Evolutionary conservation across 1,140 invertebrate species (phyloP).

Genomic region (Pinna nobilis): DNA sequence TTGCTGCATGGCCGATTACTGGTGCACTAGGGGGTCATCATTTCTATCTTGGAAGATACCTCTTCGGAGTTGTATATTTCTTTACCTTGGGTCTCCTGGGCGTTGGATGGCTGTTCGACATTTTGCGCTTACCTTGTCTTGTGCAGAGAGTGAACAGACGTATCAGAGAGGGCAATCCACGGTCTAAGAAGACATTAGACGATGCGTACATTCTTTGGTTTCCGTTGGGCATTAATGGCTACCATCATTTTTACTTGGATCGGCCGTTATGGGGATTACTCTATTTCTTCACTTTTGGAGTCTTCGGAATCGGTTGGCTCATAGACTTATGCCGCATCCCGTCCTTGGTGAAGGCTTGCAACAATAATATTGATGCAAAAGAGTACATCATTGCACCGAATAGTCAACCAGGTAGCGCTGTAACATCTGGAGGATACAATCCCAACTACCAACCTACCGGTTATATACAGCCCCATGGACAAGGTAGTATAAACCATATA

Average conservation of each 20-base stretch:
- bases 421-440: too few species aligned
- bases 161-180: not conserved
- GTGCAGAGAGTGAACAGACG: conserved; percentile 54
- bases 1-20: conserved; percentile 43
- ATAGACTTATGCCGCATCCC: conserved; percentile 13
- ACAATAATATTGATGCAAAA: conserved; percentile 15
- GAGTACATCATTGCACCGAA: too few species aligned
- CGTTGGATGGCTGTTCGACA: conserved; percentile 59
- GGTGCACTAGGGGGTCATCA: conserved; percentile 61
- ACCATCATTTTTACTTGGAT: conserved; percentile 28
- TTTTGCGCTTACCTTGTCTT: conserved; percentile 56
- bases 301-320: conserved; percentile 7
- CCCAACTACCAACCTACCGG: not conserved
- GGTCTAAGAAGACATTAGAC: conserved; percentile 15
- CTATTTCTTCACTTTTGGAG: conserved; percentile 16
- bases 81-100: conserved; percentile 62
- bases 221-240: conserved; percentile 9
- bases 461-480: not conserved
- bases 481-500: too few species aligned
- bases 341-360: conserved; percentile 27
- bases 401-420: too few species aligned
- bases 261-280: conserved; percentile 13
- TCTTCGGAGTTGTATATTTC: conserved; percentile 55
- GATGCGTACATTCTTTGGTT: conserved; percentile 36
- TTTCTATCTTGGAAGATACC: conserved; percentile 56